These are phyloP conservation scores for Phalera bucephala DNA, from an alignment of 2,888 invertebrate species.

Conservation along the genomic window DNA sequence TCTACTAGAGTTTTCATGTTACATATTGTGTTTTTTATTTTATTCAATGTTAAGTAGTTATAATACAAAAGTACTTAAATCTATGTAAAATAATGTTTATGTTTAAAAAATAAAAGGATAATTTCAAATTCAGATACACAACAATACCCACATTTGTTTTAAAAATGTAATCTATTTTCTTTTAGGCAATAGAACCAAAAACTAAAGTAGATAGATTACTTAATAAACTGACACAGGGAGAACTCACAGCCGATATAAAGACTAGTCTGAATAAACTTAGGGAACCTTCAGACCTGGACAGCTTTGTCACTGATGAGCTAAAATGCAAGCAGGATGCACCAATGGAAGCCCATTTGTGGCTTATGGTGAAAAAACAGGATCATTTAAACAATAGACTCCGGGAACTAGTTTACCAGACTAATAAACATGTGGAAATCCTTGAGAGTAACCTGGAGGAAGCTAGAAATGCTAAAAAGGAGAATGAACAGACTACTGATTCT, in stretches of 20 bases:
- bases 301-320: slow-evolving; percentile 55
- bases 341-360: slow-evolving; percentile 60
- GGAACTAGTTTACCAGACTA: slow-evolving; percentile 56
- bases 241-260: slow-evolving; percentile 59
- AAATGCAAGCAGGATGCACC: slow-evolving; percentile 54
- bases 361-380: slow-evolving; percentile 69
- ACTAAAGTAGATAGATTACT: slow-evolving; percentile 54
- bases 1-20: slow-evolving; percentile 18
- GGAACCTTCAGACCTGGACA: slow-evolving; percentile 57
- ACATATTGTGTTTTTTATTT: too few relatives aligned
- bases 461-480: slow-evolving; percentile 46
- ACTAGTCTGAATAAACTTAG: slow-evolving; percentile 44
- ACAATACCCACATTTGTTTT: too few relatives aligned
- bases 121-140: slow-evolving; percentile 10
- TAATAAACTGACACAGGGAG: slow-evolving; percentile 51
- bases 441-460: slow-evolving; percentile 54
- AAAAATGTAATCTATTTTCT: background rate
- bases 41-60: too few relatives aligned
- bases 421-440: slow-evolving; percentile 57
- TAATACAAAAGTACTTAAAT: too few relatives aligned
- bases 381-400: slow-evolving; percentile 58
- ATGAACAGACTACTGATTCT: slow-evolving; percentile 59
- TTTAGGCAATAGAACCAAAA: slow-evolving; percentile 10
- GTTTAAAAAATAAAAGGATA: too few relatives aligned
- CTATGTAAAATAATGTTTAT: too few relatives aligned